Conservation (phyloP, 1,140 invertebrate genomes). For the Sinella curviseta region DNA sequence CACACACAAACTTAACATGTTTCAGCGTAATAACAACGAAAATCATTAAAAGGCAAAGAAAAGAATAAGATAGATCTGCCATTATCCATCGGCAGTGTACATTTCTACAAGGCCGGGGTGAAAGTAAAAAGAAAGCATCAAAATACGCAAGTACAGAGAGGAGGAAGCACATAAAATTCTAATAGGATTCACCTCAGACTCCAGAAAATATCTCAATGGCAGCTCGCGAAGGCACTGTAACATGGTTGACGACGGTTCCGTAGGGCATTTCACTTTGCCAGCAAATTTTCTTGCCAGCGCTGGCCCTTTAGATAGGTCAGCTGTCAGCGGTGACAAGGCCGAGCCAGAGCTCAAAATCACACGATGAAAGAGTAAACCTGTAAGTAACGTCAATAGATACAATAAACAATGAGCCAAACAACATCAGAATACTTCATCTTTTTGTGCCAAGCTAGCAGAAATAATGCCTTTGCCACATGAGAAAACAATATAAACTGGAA, state of each 20-base stretch:
- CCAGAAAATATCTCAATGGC: conserved; percentile 58
- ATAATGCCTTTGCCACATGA: too few relatives aligned
- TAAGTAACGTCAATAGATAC: background rate
- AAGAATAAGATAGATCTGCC: too few relatives aligned
- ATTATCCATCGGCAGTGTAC: too few relatives aligned
- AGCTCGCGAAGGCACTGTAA: conserved; percentile 75
- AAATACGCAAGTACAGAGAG: background rate
- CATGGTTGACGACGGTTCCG: conserved; percentile 30
- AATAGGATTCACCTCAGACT: conserved; percentile 21
- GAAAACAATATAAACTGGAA: too few relatives aligned
- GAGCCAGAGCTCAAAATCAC: conserved; percentile 67
- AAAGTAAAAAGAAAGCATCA: background rate
- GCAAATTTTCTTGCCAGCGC: background rate
- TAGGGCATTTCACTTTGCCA: conserved; percentile 16
- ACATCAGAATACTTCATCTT: too few relatives aligned
- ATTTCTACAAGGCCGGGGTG: too few relatives aligned
- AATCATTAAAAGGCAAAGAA: too few relatives aligned
- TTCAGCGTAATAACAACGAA: too few relatives aligned
- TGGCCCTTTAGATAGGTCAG: conserved; percentile 16
- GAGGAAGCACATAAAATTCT: background rate
- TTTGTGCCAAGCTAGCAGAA: too few relatives aligned
- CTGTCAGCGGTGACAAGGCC: conserved; percentile 56
- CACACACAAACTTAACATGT: too few relatives aligned
- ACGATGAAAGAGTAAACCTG: conserved; percentile 82
- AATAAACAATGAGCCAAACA: background rate